Conservation (phyloP, 2,113 vertebrate genomes). For the Cryptoleucopteryx plumbea region DNA sequence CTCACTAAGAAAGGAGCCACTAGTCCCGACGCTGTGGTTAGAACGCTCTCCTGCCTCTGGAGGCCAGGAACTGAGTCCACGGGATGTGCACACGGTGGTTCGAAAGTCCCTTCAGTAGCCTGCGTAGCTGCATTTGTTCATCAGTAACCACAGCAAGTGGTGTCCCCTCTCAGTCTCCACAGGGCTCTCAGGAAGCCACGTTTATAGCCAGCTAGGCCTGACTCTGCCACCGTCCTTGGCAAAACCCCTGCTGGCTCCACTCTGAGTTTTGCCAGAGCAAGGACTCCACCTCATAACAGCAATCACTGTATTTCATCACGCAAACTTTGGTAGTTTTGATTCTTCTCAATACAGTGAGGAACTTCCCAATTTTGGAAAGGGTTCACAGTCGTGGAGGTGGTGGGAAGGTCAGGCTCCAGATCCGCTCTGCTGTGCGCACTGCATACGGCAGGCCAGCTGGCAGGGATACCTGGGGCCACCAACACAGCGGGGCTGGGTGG, state of each 20-base stretch:
- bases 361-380: not conserved
- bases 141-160: not conserved
- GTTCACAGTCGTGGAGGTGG: accelerated
- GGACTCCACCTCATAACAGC: accelerated
- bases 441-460: not conserved
- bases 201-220: not conserved
- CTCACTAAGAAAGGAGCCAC: not conserved
- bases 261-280: not conserved
- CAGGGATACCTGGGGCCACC: too few relatives aligned
- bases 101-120: not conserved
- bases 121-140: not conserved
- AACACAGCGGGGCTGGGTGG: accelerated
- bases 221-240: not conserved
- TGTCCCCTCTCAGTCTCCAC: not conserved
- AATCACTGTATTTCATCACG: not conserved
- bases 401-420: not conserved
- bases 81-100: not conserved
- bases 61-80: not conserved
- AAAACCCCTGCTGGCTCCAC: not conserved
- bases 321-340: not conserved
- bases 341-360: not conserved
- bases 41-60: not conserved
- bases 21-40: accelerated
- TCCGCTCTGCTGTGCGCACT: accelerated
- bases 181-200: not conserved